phyloP scores from a whole-genome alignment of 2,113 vertebrate genomes.

The Monopterus albus region DNA sequence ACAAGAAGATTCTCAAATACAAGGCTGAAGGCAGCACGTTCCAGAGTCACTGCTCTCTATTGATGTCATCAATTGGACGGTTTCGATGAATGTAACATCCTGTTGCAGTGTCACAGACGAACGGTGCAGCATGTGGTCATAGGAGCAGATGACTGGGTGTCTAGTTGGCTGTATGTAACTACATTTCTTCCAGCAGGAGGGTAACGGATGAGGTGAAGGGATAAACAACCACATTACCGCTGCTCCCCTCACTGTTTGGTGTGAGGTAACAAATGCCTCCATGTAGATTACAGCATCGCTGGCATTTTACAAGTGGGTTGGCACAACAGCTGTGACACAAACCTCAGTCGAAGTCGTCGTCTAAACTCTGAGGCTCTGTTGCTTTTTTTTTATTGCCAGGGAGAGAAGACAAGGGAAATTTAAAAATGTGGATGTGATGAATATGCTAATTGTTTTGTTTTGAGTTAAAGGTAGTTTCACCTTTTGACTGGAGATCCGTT shows the following conservation, averaged over 20 bases:
- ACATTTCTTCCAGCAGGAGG: slow-evolving; percentile 64
- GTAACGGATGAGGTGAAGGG: slow-evolving; percentile 31
- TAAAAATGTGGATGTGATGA: background rate
- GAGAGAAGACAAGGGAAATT: background rate
- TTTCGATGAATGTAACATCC: slow-evolving; percentile 22
- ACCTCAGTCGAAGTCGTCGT: slow-evolving; percentile 27
- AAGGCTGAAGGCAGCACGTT: slow-evolving; percentile 5
- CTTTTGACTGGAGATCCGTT: slow-evolving; percentile 14
- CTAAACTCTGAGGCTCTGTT: slow-evolving; percentile 6
- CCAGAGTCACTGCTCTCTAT: background rate
- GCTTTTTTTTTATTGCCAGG: background rate
- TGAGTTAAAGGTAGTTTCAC: slow-evolving; percentile 30
- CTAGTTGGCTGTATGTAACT: slow-evolving; percentile 8
- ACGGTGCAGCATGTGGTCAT: slow-evolving; percentile 30
- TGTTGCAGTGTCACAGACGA: slow-evolving; percentile 15
- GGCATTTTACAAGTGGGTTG: slow-evolving; percentile 73
- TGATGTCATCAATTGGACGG: slow-evolving; percentile 18
- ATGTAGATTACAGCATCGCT: slow-evolving; percentile 74
- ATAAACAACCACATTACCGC: slow-evolving; percentile 40
- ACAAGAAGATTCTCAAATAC: slow-evolving; percentile 29
- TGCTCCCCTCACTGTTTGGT: slow-evolving; percentile 70
- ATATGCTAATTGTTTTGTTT: slow-evolving; percentile 13
- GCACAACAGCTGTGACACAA: slow-evolving; percentile 52
- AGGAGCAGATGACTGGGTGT: slow-evolving; percentile 51
- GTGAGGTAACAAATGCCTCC: slow-evolving; percentile 72